phyloP scores from a whole-genome alignment of 1,140 invertebrate species.

The Chlorops oryzae region DNA sequence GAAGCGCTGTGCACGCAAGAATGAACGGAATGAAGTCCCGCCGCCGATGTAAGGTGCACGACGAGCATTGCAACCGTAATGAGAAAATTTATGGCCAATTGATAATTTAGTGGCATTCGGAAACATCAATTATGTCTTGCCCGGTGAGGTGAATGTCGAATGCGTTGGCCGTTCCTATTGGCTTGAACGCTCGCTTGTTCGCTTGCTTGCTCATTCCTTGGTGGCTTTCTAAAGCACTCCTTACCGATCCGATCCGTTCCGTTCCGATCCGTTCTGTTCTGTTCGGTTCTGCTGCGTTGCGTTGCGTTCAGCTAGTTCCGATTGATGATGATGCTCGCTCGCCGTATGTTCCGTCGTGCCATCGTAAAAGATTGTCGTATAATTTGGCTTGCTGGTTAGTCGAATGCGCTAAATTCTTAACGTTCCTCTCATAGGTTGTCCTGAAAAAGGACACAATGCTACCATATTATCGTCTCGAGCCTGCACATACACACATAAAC shows the following conservation, averaged over 20 bases:
- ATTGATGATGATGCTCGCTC: no score
- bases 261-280: neutral
- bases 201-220: neutral
- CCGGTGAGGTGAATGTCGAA: neutral
- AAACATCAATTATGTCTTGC: conserved; percentile 42
- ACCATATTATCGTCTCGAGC: neutral
- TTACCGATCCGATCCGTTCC: neutral
- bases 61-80: no score
- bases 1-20: no score
- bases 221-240: neutral
- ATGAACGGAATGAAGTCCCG: no score
- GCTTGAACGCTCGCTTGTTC: neutral
- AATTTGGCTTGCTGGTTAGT: conserved; percentile 1
- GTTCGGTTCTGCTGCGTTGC: neutral
- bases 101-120: conserved; percentile 48
- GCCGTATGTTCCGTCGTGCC: no score
- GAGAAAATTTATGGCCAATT: conserved; percentile 48
- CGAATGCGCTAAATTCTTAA: neutral
- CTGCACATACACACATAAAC: neutral
- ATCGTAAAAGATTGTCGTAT: neutral
- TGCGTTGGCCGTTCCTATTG: neutral
- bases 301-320: neutral
- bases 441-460: neutral
- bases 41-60: no score
- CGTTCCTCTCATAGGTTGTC: neutral